Evolutionary conservation across 2,113 vertebrate genomes (phyloP).

Genomic region (Callithrix jacchus): DNA sequence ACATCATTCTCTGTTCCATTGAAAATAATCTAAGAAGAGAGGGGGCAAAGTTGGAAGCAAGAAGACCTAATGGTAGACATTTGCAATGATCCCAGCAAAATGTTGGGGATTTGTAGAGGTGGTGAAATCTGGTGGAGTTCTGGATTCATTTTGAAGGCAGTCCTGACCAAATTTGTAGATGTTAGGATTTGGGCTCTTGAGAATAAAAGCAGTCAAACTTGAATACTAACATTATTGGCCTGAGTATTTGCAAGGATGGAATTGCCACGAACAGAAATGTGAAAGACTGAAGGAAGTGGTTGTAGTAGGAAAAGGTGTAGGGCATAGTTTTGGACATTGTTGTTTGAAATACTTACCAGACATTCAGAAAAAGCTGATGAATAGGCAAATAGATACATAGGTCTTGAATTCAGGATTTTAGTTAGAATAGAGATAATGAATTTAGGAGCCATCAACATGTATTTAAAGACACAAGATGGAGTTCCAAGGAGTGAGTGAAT

Average conservation of each 20-base stretch:
- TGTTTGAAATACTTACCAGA: neutral
- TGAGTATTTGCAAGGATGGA: neutral
- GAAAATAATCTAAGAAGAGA: neutral
- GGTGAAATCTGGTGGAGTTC: neutral
- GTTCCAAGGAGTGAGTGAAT: neutral
- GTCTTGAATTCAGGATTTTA: neutral
- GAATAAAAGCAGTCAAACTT: neutral
- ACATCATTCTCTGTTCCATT: neutral
- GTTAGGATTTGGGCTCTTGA: neutral
- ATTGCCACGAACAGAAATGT: neutral
- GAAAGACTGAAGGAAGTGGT: neutral
- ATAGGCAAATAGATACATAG: neutral
- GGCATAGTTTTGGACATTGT: neutral
- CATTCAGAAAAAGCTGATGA: neutral
- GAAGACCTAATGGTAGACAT: neutral
- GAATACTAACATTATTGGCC: neutral
- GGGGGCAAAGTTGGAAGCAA: neutral
- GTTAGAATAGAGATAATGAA: neutral
- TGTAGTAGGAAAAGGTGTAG: neutral
- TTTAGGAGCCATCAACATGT: neutral
- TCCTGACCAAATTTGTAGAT: neutral
- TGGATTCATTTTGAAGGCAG: neutral
- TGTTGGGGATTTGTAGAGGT: neutral
- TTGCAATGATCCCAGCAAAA: neutral
- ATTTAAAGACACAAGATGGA: neutral